Evolutionary conservation across 2,888 invertebrate genomes (phyloP), one percentile per base, ranked within the genome.

Genomic region (Drosophila tripunctata): DNA sequence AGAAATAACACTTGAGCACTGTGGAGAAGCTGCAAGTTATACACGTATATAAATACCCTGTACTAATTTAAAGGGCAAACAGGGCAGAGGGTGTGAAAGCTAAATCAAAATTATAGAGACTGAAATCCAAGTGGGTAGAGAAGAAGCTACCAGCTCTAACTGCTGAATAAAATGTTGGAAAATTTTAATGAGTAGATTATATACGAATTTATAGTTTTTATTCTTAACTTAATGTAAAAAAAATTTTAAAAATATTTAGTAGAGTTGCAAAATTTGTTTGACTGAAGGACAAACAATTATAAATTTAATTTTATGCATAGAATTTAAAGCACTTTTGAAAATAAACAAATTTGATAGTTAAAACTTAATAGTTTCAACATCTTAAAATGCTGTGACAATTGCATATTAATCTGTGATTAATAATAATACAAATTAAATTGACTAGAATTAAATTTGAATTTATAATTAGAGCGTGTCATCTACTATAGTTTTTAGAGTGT

Each of bases 1-100:
- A 84, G 69, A 80, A 78, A 67, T 75, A 76, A 86, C 86, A 84
- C 86, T 83, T 78, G 78, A 76, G 67, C 67, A 52, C 54, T 69
- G 70, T 45, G 67, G 66, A 70, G 84, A 75, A 67, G 84, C 71
- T 63, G 63, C 71, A 72, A 45, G 41, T 54, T 22, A 8, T 15
- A 30, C 2, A n/a, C n/a, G n/a, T n/a, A n/a, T n/a, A n/a, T 41
- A 22, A 30, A 38, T 50, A 50, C 50, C 50, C 50, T 50, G 27
- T 38, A 50, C 12, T 30, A 38, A 27, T 30, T 27, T 30, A 50
- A 5, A 30, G 27, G 5, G 6, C 19, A n/a, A 36, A 17, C 12
- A 48, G 24, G 22, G 48, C 27, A 27, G n/a, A n/a, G n/a, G n/a
- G n/a, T n/a, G n/a, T n/a, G n/a, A n/a, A n/a, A n/a, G n/a, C n/a